phyloP scores from a whole-genome alignment of 1,140 invertebrate species.

The Tetramorium parvispinum region DNA sequence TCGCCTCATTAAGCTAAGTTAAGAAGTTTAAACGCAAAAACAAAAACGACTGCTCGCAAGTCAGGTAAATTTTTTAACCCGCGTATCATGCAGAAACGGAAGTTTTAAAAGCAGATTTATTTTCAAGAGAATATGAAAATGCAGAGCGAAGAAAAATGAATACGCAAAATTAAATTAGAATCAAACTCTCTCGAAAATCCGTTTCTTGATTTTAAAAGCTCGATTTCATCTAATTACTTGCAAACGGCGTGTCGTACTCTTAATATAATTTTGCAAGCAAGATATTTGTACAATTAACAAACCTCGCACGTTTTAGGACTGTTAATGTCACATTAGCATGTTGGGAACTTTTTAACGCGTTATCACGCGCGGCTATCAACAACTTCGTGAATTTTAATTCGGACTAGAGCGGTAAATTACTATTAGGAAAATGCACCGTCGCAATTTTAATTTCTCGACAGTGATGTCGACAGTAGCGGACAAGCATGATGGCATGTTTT shows the following conservation, averaged over 20 bases:
- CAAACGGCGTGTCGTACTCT: neutral
- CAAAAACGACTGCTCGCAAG: neutral
- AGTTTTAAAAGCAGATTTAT: neutral
- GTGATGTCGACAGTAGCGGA: neutral
- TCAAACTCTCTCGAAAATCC: neutral
- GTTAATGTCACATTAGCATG: neutral
- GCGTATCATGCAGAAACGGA: neutral
- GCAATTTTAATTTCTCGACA: conserved; percentile 3
- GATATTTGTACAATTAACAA: neutral
- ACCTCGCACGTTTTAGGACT: neutral
- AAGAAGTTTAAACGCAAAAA: neutral
- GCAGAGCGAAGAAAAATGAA: neutral
- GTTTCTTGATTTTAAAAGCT: neutral
- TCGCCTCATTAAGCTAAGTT: neutral
- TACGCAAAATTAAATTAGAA: neutral
- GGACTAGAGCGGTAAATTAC: neutral
- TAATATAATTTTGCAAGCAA: neutral
- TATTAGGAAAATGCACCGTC: neutral
- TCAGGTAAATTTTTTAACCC: neutral
- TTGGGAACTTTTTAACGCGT: conserved; percentile 5
- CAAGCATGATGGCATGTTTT: neutral
- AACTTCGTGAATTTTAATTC: conserved; percentile 31
- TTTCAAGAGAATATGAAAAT: neutral
- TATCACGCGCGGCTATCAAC: neutral
- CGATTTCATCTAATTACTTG: neutral